phyloP scores from a whole-genome alignment of 2,888 invertebrate species.

The Andrena haemorrhoa region DNA sequence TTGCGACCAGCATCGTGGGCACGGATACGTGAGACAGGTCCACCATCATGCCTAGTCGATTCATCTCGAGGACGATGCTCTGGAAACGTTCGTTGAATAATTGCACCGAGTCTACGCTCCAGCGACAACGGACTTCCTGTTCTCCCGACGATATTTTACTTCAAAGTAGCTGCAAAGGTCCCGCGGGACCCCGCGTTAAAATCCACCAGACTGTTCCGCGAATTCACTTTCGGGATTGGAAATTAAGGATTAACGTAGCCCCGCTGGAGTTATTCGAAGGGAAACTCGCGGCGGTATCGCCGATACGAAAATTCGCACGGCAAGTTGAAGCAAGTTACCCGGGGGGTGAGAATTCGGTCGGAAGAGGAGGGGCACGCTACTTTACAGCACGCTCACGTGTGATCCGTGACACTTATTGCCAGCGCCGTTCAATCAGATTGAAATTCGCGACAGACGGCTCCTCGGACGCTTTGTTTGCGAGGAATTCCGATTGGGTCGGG shows the following conservation, averaged over 20 bases:
- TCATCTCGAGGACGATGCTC: conserved; percentile 88
- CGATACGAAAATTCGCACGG: neutral
- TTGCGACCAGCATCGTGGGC: conserved; percentile 86
- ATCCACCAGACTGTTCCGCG: conserved; percentile 14
- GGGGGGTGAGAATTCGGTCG: conserved; percentile 23
- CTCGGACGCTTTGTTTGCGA: conserved; percentile 37
- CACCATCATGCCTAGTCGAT: conserved; percentile 88
- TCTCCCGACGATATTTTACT: conserved; percentile 2
- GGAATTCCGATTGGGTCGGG: conserved; percentile 65
- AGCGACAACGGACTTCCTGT: neutral
- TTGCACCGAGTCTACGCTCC: conserved; percentile 2
- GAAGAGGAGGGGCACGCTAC: neutral
- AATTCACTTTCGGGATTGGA: conserved; percentile 31
- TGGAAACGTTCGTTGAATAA: conserved; percentile 65
- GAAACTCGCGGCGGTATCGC: neutral
- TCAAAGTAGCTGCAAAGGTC: conserved; percentile 35
- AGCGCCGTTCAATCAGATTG: conserved; percentile 61
- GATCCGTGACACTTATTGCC: conserved; percentile 79
- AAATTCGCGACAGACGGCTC: conserved; percentile 52
- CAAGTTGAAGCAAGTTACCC: neutral
- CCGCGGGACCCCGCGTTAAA: neutral
- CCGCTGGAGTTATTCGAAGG: neutral
- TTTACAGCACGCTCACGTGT: conserved; percentile 66
- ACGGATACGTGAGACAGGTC: conserved; percentile 87
- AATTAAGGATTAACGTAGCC: conserved; percentile 46